Conservation (phyloP, 64 coral and sea anemone species). For the Cladopsammia gracilis region DNA sequence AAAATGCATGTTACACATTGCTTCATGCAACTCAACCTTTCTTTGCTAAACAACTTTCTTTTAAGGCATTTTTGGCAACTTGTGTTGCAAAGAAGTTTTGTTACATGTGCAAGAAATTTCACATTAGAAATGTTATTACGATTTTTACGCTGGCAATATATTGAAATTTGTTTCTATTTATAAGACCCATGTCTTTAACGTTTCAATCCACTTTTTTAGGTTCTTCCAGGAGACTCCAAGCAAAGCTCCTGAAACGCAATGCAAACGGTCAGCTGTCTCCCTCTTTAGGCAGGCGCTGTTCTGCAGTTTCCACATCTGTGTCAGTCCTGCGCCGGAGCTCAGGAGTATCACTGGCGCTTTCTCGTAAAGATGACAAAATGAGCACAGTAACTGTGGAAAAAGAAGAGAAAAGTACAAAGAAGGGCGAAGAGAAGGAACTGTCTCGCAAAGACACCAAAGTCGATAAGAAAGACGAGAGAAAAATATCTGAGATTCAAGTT, state of each 20-base stretch:
- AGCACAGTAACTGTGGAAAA: neutral
- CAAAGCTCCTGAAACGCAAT: slow-evolving; percentile 45
- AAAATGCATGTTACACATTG: too few species aligned
- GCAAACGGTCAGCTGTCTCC: slow-evolving; percentile 2
- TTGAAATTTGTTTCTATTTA: too few species aligned
- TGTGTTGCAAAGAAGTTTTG: too few species aligned
- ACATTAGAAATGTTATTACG: too few species aligned
- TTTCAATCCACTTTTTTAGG: neutral
- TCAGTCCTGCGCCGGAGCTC: slow-evolving; percentile 36
- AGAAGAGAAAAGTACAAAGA: slow-evolving; percentile 11
- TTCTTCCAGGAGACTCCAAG: slow-evolving; percentile 7
- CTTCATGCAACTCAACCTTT: too few species aligned
- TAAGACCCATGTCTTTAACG: neutral
- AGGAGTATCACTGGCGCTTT: neutral
- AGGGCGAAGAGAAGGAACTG: neutral
- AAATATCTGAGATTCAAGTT: slow-evolving; percentile 83
- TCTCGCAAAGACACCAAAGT: neutral
- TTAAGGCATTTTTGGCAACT: too few species aligned
- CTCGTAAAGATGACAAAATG: slow-evolving; percentile 52
- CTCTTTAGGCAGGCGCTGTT: neutral
- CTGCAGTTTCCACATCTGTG: slow-evolving; percentile 10
- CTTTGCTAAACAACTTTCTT: too few species aligned
- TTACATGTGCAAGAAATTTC: too few species aligned
- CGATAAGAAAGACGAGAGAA: neutral
- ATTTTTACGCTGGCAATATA: too few species aligned